Percentiles rank a stretch among this genome's conserved stretches.
These are phyloP conservation scores for Elephas maximus DNA, from an alignment of 2,113 vertebrate genomes.

Conservation along the genomic window DNA sequence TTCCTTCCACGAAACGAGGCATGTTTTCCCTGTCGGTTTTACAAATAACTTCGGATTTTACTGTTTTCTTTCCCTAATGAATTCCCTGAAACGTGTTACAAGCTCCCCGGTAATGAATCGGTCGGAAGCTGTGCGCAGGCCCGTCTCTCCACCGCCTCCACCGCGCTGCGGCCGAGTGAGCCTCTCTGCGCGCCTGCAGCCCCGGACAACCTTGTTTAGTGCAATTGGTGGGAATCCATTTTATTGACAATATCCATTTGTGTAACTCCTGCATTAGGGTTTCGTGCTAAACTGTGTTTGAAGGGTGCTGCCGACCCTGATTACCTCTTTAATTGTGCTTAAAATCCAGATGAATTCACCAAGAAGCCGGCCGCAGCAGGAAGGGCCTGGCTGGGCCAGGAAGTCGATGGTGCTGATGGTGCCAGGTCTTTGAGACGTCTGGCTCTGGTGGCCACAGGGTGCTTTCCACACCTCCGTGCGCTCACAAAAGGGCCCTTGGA, in stretches of 20 bases:
- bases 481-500: background rate
- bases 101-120: slow-evolving; percentile 80
- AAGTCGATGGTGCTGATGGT: slow-evolving; percentile 53
- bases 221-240: slow-evolving; percentile 88
- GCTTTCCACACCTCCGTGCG: background rate
- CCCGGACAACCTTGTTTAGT: slow-evolving; percentile 80
- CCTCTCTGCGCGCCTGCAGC: slow-evolving; percentile 78
- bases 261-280: slow-evolving; percentile 87
- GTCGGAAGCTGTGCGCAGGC: slow-evolving; percentile 70
- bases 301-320: slow-evolving; percentile 87
- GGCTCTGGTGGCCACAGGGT: background rate
- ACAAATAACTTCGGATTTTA: slow-evolving; percentile 80
- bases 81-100: slow-evolving; percentile 80
- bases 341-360: slow-evolving; percentile 87
- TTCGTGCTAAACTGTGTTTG: slow-evolving; percentile 88
- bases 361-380: slow-evolving; percentile 63
- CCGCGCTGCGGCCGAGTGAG: slow-evolving; percentile 84
- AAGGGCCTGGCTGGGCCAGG: slow-evolving; percentile 57
- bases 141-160: slow-evolving; percentile 67
- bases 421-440: slow-evolving; percentile 47
- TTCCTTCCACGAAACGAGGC: background rate
- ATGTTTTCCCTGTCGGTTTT: slow-evolving; percentile 75
- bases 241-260: slow-evolving; percentile 89
- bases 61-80: slow-evolving; percentile 85
- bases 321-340: slow-evolving; percentile 90